Percentiles rank a stretch among this genome's conserved stretches.
These are phyloP conservation scores for Eulemur mongoz DNA, from an alignment of 2,797 vertebrate species.

Conservation along the genomic window DNA sequence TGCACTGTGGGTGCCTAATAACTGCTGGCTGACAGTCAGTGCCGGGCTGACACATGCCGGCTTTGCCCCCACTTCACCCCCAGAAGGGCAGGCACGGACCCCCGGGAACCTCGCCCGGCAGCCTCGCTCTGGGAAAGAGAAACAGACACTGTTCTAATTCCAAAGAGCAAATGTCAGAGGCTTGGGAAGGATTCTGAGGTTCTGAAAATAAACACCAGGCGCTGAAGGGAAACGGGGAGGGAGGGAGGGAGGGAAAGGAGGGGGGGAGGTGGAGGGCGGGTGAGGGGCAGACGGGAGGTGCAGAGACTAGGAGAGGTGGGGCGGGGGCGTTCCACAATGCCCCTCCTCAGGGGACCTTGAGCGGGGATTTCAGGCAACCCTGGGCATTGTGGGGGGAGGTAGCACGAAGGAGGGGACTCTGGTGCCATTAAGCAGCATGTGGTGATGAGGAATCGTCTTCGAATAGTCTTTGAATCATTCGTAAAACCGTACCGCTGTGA, in stretches of 20 bases:
- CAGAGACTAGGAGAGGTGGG: neutral
- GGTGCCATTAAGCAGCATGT: neutral
- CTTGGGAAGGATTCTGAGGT: neutral
- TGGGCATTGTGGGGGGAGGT: neutral
- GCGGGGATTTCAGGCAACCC: neutral
- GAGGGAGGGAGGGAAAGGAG: too few species aligned
- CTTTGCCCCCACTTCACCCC: neutral
- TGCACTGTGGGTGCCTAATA: neutral
- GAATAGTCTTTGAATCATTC: neutral
- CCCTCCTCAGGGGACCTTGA: neutral
- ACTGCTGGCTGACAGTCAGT: neutral
- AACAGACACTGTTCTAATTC: slow-evolving; percentile 52
- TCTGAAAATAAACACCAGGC: slow-evolving; percentile 32
- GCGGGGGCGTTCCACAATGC: neutral
- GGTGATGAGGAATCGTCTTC: neutral
- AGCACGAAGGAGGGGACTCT: neutral
- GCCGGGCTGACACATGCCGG: neutral
- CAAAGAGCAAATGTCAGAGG: slow-evolving; percentile 62
- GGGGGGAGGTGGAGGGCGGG: too few species aligned
- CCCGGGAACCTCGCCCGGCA: neutral
- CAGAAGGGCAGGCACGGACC: neutral
- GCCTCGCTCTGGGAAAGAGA: neutral
- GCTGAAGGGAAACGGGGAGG: neutral
- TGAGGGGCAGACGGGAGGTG: neutral
- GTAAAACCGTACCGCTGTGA: neutral